Evolutionary conservation across 2,888 invertebrate genomes (phyloP).

Genomic region (Teleiodes luculella): DNA sequence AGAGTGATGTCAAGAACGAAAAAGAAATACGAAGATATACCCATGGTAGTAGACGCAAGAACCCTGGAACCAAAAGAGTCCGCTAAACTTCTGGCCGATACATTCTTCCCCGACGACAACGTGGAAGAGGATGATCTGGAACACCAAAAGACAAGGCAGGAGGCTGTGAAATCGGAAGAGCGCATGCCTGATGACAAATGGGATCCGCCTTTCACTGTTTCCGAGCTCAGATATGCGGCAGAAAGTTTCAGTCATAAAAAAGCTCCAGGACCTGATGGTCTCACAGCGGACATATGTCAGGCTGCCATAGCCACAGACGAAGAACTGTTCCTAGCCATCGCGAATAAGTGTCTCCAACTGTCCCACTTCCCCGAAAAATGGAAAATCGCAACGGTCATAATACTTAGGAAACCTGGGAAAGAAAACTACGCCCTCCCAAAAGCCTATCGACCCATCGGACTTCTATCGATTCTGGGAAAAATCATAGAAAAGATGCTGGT

Average conservation of each 20-base stretch:
- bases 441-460: constrained; percentile 14
- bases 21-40: neutral
- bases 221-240: neutral
- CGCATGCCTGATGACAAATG: neutral
- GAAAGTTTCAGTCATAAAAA: constrained; percentile 13
- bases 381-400: too few relatives aligned
- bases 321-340: neutral
- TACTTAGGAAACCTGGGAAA: too few relatives aligned
- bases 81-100: too few relatives aligned
- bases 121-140: too few relatives aligned
- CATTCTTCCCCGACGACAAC: too few relatives aligned
- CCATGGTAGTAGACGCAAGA: neutral
- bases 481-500: neutral
- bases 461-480: constrained; percentile 1
- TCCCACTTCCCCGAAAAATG: neutral
- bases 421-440: constrained; percentile 13
- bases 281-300: constrained; percentile 14
- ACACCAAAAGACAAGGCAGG: too few relatives aligned
- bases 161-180: too few relatives aligned
- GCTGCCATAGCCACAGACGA: neutral
- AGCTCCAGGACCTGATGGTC: constrained; percentile 17
- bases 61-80: too few relatives aligned
- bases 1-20: constrained; percentile 9
- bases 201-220: neutral
- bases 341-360: neutral